Evolutionary conservation across 2,797 vertebrate species (phyloP).

Genomic region (Sebastolobus altivelis): DNA sequence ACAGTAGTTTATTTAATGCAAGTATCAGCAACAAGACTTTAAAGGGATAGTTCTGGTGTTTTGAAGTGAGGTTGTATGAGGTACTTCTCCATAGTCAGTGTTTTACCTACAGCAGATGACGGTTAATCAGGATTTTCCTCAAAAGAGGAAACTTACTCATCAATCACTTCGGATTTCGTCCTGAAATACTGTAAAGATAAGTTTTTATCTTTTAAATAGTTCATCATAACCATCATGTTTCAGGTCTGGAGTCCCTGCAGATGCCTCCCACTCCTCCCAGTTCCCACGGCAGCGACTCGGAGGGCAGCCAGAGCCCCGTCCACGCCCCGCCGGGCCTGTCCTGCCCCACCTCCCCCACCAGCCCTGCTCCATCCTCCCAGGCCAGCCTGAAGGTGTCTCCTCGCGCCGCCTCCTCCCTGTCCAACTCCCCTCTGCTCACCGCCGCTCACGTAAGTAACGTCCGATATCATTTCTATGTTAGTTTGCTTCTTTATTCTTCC

Average conservation of each 20-base stretch:
- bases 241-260: constrained; percentile 91
- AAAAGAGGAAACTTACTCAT: too few relatives aligned
- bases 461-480: background rate
- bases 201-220: background rate
- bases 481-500: too few relatives aligned
- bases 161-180: background rate
- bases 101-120: too few relatives aligned
- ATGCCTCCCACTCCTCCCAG: constrained; percentile 98
- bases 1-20: background rate
- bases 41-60: background rate
- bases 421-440: constrained; percentile 96
- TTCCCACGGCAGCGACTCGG: constrained; percentile 96
- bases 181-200: background rate
- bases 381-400: constrained; percentile 84
- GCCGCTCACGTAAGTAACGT: constrained; percentile 90
- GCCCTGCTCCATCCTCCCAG: constrained; percentile 82
- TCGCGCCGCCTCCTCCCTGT: constrained; percentile 88
- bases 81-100: too few relatives aligned
- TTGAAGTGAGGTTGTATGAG: too few relatives aligned
- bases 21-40: background rate
- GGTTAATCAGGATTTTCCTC: too few relatives aligned
- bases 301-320: constrained; percentile 94
- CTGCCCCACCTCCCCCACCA: constrained; percentile 79
- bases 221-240: fast-evolving
- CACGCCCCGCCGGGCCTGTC: constrained; percentile 83